Percentiles rank a stretch among this genome's conserved stretches.
Evolutionary conservation across 2,113 vertebrate genomes (phyloP).

Genomic region (Nothoprocta pentlandii): DNA sequence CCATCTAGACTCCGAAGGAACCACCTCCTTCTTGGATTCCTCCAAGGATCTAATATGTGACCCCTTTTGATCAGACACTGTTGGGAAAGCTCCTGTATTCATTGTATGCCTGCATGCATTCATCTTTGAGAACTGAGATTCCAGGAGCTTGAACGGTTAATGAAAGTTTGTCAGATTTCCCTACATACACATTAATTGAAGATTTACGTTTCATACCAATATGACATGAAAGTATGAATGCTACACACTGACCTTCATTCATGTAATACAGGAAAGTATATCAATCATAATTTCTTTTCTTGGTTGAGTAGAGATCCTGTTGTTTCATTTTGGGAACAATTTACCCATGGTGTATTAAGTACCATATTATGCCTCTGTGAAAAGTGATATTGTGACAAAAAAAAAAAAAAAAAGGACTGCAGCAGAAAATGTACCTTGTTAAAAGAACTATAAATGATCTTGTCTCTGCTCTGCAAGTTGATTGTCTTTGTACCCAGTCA

Average conservation of each 20-base stretch:
- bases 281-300: conserved; percentile 58
- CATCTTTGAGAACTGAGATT: background rate
- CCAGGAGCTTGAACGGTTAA: background rate
- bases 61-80: background rate
- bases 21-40: background rate
- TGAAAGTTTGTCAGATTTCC: conserved; percentile 21
- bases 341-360: conserved; percentile 47
- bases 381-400: background rate
- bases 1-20: background rate
- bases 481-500: background rate
- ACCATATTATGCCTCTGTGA: conserved; percentile 8
- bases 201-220: conserved; percentile 37
- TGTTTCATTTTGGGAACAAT: conserved; percentile 68
- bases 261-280: conserved; percentile 27
- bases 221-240: conserved; percentile 31
- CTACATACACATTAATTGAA: background rate
- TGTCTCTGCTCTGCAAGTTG: background rate
- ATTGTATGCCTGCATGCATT: background rate
- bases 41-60: background rate
- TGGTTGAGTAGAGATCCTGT: conserved; percentile 31
- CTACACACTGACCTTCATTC: conserved; percentile 47
- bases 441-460: background rate
- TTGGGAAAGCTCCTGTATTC: background rate
- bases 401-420: background rate
- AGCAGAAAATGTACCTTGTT: background rate